phyloP scores from a whole-genome alignment of 2,888 invertebrate species.

The Patella caerulea region DNA sequence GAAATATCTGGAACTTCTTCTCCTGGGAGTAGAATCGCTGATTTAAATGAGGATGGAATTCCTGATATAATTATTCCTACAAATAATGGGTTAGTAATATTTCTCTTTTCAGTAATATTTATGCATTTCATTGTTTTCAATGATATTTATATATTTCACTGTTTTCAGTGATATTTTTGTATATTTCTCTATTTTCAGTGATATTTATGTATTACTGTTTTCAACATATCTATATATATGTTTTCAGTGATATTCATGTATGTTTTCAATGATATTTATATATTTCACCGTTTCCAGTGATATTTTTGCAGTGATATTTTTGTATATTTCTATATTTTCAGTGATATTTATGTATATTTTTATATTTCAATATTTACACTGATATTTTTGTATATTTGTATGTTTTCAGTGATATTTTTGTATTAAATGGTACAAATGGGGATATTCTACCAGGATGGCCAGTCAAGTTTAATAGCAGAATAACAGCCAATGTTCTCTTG shows the following conservation, averaged over 20 bases:
- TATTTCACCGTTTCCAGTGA: too few relatives aligned
- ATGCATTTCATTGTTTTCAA: too few relatives aligned
- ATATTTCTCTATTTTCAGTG: too few relatives aligned
- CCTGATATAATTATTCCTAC: conserved; percentile 61
- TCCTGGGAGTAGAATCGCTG: conserved; percentile 57
- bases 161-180: too few relatives aligned
- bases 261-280: too few relatives aligned
- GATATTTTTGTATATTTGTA: background rate
- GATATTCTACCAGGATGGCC: conserved; percentile 58
- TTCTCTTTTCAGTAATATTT: too few relatives aligned
- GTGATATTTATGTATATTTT: background rate
- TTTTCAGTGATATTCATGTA: too few relatives aligned
- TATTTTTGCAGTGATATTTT: too few relatives aligned
- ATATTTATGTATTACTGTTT: too few relatives aligned
- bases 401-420: conserved; percentile 58
- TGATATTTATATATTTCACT: too few relatives aligned
- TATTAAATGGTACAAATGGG: conserved; percentile 61
- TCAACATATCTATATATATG: too few relatives aligned
- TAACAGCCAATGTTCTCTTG: conserved; percentile 53
- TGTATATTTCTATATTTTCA: background rate
- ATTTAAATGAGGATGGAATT: conserved; percentile 58
- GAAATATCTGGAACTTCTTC: conserved; percentile 54
- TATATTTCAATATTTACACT: background rate
- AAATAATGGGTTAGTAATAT: conserved; percentile 55
- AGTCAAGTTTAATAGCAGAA: conserved; percentile 46